Evolutionary conservation across 2,888 invertebrate genomes (phyloP), one percentile per base, ranked within the genome.

Genomic region (Spodoptera exigua): DNA sequence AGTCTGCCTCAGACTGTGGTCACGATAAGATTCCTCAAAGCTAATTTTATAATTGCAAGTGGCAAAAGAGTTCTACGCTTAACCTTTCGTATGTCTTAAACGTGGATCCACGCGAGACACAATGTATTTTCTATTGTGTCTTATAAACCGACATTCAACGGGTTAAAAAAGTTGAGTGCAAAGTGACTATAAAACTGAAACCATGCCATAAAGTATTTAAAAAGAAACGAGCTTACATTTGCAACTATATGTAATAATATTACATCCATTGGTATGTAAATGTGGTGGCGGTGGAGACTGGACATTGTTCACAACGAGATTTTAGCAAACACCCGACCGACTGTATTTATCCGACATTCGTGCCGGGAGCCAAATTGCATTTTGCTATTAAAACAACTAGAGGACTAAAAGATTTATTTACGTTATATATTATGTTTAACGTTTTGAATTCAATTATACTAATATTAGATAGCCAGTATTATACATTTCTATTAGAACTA

Each of bases 181-280:
- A 27, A 27, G 7, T 27, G 7, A 7, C 5, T 27, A 27, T 5
- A 27, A 46, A 36, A 48, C 43, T n/a, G 5, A 3, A 37, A 18
- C 32, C 10, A 60, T 34, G 21, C 1, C 39, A 55, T 16, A 18
- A 35, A 63, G 49, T 27, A 18, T 57, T 45, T 35, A 32, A 62
- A 67, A 57, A 57, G 45, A 39, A 17, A 10, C 18, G 9, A 37
- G 49, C 21, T 58, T 32, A 18, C 49, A 51, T 62, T 41, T 40
- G 27, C 27, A 27, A 27, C 7, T 27, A 27, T 27, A 27, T 27
- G 27, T 5, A 5, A 27, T 27, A 27, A 7, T 27, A 27, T 27
- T 7, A 27, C 51, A 41, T 48, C 68, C 54, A 58, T 68, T 36
- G 54, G 47, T 56, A 69, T 69, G 68, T 41, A 64, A 70, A 69